These are phyloP conservation scores for Drosophila pseudotalamancana DNA, from an alignment of 2,888 invertebrate species.

Conservation along the genomic window DNA sequence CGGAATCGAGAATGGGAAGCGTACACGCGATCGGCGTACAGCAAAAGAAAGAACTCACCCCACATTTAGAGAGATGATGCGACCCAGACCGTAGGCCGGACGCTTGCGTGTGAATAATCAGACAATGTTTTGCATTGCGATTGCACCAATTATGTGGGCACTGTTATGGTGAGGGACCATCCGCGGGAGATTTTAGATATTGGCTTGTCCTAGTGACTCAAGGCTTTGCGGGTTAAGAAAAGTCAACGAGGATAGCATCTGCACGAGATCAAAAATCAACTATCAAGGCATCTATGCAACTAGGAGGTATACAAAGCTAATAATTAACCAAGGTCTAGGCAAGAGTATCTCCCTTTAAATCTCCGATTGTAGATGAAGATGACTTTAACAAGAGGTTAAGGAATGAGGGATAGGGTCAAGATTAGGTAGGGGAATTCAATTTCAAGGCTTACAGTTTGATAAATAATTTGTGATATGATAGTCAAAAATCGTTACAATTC, in stretches of 20 bases:
- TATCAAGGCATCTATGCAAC: slow-evolving; percentile 12
- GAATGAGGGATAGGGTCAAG: background rate
- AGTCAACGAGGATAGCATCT: slow-evolving; percentile 61
- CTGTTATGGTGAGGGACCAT: slow-evolving; percentile 40
- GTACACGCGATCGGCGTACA: slow-evolving; percentile 72
- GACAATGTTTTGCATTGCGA: slow-evolving; percentile 72
- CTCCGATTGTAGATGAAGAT: slow-evolving; percentile 1
- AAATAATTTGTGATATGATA: no score
- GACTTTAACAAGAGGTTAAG: background rate
- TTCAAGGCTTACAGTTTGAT: no score
- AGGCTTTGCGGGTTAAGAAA: slow-evolving; percentile 34
- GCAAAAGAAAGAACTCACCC: slow-evolving; percentile 60
- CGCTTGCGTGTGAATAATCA: slow-evolving; percentile 67
- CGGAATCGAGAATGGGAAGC: slow-evolving; percentile 37
- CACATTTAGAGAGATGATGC: slow-evolving; percentile 42
- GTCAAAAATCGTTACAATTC: no score
- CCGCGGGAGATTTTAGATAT: slow-evolving; percentile 12
- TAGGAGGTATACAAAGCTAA: background rate
- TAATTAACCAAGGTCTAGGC: slow-evolving; percentile 12
- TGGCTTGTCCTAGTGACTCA: slow-evolving; percentile 37
- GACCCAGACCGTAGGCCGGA: slow-evolving; percentile 26
- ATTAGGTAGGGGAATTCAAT: background rate
- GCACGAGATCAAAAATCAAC: slow-evolving; percentile 64
- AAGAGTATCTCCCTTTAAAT: slow-evolving; percentile 8
- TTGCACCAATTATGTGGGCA: slow-evolving; percentile 68